A percentile compares a stretch with the other conserved stretches of the same genome.
Conservation (phyloP, 2,888 invertebrate species). For the Yponomeuta sedellus region DNA sequence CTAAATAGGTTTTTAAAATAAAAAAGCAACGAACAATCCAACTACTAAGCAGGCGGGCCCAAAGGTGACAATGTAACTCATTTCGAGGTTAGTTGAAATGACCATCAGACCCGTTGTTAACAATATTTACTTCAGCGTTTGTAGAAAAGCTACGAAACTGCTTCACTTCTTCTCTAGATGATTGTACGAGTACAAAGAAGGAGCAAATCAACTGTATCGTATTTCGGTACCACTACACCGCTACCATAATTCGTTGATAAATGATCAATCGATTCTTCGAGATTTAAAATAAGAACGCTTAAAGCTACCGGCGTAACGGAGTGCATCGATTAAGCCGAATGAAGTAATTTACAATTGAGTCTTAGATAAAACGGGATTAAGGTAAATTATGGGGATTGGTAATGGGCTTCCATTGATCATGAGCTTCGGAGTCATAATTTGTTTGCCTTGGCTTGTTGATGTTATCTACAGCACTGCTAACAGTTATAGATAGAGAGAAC, state of each 20-base stretch:
- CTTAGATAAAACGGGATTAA: not conserved
- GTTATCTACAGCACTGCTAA: not conserved
- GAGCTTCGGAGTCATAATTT: not conserved
- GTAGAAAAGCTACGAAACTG: too few species aligned
- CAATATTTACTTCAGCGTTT: too few species aligned
- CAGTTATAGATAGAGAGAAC: too few species aligned
- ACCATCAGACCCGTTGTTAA: too few species aligned
- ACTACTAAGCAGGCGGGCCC: too few species aligned
- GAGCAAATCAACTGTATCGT: not conserved
- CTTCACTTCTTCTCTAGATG: too few species aligned
- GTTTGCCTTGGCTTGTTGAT: not conserved
- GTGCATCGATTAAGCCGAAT: not conserved
- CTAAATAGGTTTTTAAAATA: too few species aligned
- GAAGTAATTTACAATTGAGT: not conserved
- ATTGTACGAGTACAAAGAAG: too few species aligned
- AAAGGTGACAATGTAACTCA: too few species aligned
- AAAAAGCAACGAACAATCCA: too few species aligned
- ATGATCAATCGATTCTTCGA: not conserved
- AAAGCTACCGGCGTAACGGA: not conserved
- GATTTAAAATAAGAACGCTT: constrained; percentile 1
- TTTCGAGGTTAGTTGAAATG: too few species aligned
- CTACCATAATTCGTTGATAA: not conserved
- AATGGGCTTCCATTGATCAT: not conserved
- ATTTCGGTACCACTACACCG: not conserved
- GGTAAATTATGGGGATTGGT: not conserved